These are phyloP conservation scores for Tenthredo amoena DNA, from an alignment of 2,888 invertebrate genomes.

Conservation along the genomic window DNA sequence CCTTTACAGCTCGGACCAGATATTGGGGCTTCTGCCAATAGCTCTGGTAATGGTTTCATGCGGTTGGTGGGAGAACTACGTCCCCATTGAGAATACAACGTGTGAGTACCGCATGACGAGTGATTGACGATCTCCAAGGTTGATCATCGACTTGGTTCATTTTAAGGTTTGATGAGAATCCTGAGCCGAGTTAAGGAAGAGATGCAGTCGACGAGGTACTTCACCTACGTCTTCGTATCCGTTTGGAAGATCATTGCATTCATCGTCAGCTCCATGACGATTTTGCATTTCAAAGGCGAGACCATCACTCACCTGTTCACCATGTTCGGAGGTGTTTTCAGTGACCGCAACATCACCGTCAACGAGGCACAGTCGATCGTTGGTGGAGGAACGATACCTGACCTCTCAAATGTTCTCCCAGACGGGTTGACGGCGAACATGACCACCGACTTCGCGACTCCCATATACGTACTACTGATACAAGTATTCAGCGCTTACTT, in stretches of 20 bases:
- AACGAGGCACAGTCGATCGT: constrained; percentile 82
- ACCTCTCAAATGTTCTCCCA: constrained; percentile 87
- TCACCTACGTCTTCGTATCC: constrained; percentile 93
- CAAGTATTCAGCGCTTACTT: constrained; percentile 92
- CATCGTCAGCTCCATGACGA: constrained; percentile 86
- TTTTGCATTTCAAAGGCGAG: constrained; percentile 87
- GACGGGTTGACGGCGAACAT: constrained; percentile 88
- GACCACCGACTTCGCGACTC: constrained; percentile 85
- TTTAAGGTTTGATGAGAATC: constrained; percentile 83
- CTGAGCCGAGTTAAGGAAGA: constrained; percentile 90
- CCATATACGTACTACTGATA: constrained; percentile 88
- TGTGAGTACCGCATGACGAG: constrained; percentile 77
- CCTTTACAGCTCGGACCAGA: constrained; percentile 85
- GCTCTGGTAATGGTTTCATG: constrained; percentile 92
- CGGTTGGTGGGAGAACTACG: constrained; percentile 99
- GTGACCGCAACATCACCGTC: constrained; percentile 88
- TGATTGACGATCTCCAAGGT: constrained; percentile 16
- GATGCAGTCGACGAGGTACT: constrained; percentile 90
- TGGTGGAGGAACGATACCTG: constrained; percentile 80
- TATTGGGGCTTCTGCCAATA: constrained; percentile 92
- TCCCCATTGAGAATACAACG: constrained; percentile 91
- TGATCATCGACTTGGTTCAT: constrained; percentile 22
- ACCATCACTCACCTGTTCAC: constrained; percentile 89
- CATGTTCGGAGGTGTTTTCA: constrained; percentile 87
- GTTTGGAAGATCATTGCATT: constrained; percentile 94